Conservation (phyloP, 2,888 invertebrate species). For the Drosophila kambysellisi region DNA sequence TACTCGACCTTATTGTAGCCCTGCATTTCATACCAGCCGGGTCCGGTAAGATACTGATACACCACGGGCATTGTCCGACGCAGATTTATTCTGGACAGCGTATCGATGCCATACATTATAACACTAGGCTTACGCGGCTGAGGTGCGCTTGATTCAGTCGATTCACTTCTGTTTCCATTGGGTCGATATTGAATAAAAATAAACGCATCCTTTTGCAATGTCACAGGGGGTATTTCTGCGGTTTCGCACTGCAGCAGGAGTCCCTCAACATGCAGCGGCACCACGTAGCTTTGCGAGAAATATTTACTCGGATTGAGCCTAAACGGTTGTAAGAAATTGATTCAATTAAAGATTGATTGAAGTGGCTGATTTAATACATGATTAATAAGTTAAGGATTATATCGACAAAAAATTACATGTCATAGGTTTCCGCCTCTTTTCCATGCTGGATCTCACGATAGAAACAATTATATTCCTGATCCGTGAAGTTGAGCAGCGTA, state of each 20-base stretch:
- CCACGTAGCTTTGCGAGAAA: constrained; percentile 61
- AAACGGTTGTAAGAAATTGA: neutral
- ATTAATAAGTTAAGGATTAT: neutral
- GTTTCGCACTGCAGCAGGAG: constrained; percentile 83
- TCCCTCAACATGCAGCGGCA: constrained; percentile 70
- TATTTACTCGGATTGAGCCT: constrained; percentile 61
- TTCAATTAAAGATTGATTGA: no score
- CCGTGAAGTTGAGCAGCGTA: constrained; percentile 40
- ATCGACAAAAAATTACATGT: constrained; percentile 32
- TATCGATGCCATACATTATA: constrained; percentile 92
- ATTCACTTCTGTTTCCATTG: neutral
- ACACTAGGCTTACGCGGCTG: constrained; percentile 86
- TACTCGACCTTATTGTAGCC: constrained; percentile 88
- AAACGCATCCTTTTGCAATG: constrained; percentile 85
- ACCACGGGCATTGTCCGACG: constrained; percentile 91
- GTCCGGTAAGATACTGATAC: constrained; percentile 87
- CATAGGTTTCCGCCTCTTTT: constrained; percentile 41
- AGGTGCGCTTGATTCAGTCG: neutral
- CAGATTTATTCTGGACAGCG: constrained; percentile 92
- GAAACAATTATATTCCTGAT: constrained; percentile 69
- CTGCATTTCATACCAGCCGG: constrained; percentile 89
- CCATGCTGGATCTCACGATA: constrained; percentile 71
- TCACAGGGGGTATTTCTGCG: constrained; percentile 58
- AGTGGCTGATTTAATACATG: neutral
- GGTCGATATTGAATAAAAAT: constrained; percentile 86